These are phyloP conservation scores for Drosophila tristis DNA, from an alignment of 1,140 invertebrate species.

Conservation along the genomic window DNA sequence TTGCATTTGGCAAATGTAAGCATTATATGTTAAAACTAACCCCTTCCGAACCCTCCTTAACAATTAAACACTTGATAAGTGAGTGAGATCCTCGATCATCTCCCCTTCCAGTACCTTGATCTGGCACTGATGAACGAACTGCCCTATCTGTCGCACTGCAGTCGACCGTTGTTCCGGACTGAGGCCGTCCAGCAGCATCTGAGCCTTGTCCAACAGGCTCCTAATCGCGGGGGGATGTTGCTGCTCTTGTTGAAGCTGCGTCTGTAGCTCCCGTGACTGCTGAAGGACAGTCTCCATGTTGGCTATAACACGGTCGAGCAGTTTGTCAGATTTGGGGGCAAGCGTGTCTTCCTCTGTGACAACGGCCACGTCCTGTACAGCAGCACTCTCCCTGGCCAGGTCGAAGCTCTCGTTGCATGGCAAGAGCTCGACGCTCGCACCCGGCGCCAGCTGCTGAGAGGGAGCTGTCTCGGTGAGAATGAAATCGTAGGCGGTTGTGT, in stretches of 20 bases:
- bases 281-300: constrained; percentile 75
- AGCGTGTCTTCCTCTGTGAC: background rate
- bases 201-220: constrained; percentile 58
- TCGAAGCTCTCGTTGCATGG: background rate
- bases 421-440: constrained; percentile 17
- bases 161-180: constrained; percentile 33
- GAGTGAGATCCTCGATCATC: constrained; percentile 68
- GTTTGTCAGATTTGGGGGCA: constrained; percentile 48
- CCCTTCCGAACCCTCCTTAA: background rate
- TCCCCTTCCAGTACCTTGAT: constrained; percentile 72
- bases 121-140: constrained; percentile 78
- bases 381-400: background rate
- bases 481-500: constrained; percentile 33
- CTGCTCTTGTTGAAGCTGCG: constrained; percentile 37
- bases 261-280: constrained; percentile 65
- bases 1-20: background rate
- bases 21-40: background rate
- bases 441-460: constrained; percentile 22
- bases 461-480: constrained; percentile 18
- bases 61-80: constrained; percentile 49
- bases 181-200: constrained; percentile 70
- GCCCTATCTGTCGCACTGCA: constrained; percentile 74
- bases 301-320: constrained; percentile 58
- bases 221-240: constrained; percentile 11
- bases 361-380: background rate